phyloP scores from a whole-genome alignment of 1,140 invertebrate genomes.

The Samia ricini region DNA sequence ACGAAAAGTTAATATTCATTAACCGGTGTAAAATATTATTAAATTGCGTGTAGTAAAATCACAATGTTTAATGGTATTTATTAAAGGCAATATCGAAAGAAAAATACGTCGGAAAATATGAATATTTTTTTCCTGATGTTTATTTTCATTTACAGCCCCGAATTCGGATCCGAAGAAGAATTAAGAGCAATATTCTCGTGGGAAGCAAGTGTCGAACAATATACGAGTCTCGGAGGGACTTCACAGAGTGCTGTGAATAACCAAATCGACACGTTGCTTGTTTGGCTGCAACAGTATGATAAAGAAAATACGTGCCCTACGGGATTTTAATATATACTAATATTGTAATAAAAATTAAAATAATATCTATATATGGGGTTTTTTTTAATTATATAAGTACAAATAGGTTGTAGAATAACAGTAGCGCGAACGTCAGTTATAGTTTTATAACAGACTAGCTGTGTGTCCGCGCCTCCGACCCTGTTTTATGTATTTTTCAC shows the following conservation, averaged over 20 bases:
- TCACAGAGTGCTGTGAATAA: constrained; percentile 43
- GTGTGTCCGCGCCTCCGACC: too few species aligned
- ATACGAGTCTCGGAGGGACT: constrained; percentile 77
- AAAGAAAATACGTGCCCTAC: not conserved
- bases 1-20: too few species aligned
- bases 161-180: constrained; percentile 67
- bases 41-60: not conserved
- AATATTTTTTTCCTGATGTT: not conserved
- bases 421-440: too few species aligned
- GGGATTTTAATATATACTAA: too few species aligned
- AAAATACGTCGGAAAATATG: not conserved
- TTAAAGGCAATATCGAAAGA: too few species aligned
- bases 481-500: too few species aligned
- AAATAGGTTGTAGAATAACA: too few species aligned
- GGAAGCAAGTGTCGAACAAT: constrained; percentile 80
- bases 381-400: too few species aligned
- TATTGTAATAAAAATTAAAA: too few species aligned
- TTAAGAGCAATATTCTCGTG: constrained; percentile 77
- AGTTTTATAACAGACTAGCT: too few species aligned
- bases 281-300: constrained; percentile 37
- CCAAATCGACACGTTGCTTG: constrained; percentile 42
- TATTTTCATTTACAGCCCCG: constrained; percentile 40
- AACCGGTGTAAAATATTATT: not conserved
- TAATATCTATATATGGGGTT: too few species aligned
- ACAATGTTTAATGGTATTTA: too few species aligned